These are phyloP conservation scores for Pelvicachromis taeniatus DNA, from an alignment of 2,113 vertebrate genomes.

Conservation along the genomic window DNA sequence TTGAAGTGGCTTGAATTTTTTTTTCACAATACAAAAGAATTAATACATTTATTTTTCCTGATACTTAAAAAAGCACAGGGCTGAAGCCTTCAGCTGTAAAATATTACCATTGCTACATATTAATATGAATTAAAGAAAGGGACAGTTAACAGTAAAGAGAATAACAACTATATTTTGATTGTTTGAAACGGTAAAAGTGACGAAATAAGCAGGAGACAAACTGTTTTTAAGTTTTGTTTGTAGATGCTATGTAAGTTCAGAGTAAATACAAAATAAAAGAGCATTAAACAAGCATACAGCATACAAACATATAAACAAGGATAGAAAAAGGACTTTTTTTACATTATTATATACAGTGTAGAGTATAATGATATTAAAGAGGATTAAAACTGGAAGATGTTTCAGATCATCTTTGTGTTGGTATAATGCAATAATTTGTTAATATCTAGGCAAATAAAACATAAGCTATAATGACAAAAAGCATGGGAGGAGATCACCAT, in stretches of 20 bases:
- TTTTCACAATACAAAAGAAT: background rate
- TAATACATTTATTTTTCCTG: background rate
- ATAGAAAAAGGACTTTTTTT: constrained; percentile 49
- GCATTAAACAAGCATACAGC: constrained; percentile 23
- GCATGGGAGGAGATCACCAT: background rate
- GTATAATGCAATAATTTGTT: background rate
- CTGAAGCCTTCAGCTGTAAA: background rate
- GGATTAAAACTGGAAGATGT: constrained; percentile 6
- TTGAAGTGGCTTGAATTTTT: background rate
- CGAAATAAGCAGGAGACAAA: background rate
- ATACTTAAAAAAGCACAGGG: background rate
- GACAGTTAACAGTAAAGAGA: background rate
- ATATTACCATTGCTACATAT: background rate
- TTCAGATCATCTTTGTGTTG: background rate
- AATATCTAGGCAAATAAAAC: background rate
- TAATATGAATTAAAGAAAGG: background rate
- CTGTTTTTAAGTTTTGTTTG: constrained; percentile 5
- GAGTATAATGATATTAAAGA: constrained; percentile 28
- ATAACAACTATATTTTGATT: background rate
- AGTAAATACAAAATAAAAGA: constrained; percentile 53
- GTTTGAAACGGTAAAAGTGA: background rate
- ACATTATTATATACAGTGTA: constrained; percentile 68
- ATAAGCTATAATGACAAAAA: background rate
- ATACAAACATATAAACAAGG: constrained; percentile 24
- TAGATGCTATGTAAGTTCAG: constrained; percentile 36